These are phyloP conservation scores for Psettodes erumei DNA, from an alignment of 2,113 vertebrate genomes.

Conservation along the genomic window DNA sequence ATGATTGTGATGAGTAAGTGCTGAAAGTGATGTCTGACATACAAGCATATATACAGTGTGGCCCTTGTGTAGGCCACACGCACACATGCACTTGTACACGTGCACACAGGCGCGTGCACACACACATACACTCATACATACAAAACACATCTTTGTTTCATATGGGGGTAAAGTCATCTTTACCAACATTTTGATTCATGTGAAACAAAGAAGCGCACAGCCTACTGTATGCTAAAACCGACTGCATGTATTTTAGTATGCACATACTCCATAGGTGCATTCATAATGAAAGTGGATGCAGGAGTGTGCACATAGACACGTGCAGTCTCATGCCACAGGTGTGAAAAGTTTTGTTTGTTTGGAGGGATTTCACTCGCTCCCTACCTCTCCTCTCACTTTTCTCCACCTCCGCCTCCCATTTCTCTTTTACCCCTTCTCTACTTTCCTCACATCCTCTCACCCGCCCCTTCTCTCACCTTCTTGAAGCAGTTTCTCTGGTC, in stretches of 20 bases:
- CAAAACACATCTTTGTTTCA: background rate
- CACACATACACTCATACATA: background rate
- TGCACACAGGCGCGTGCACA: too few species aligned
- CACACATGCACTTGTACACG: background rate
- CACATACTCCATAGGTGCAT: background rate
- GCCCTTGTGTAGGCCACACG: background rate
- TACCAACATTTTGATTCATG: conserved; percentile 1
- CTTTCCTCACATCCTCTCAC: conserved; percentile 37
- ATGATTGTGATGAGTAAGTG: conserved; percentile 56
- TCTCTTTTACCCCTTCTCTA: conserved; percentile 15
- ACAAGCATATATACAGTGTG: conserved; percentile 12
- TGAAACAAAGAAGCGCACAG: background rate
- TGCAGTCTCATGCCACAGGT: conserved; percentile 42
- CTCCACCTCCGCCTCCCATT: conserved; percentile 37
- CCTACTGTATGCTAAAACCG: background rate
- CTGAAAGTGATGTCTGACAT: conserved; percentile 39
- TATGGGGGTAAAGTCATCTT: background rate
- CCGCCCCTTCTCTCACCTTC: background rate
- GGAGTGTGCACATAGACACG: background rate
- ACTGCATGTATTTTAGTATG: background rate
- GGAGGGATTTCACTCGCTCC: conserved; percentile 48
- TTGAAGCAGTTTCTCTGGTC: conserved; percentile 6
- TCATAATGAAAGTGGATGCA: background rate
- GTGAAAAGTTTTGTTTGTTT: conserved; percentile 70
- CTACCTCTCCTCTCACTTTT: conserved; percentile 47